Base-by-base conservation (phyloP, 2,888 invertebrate genomes). In the Pimpla rufipes region DNA sequence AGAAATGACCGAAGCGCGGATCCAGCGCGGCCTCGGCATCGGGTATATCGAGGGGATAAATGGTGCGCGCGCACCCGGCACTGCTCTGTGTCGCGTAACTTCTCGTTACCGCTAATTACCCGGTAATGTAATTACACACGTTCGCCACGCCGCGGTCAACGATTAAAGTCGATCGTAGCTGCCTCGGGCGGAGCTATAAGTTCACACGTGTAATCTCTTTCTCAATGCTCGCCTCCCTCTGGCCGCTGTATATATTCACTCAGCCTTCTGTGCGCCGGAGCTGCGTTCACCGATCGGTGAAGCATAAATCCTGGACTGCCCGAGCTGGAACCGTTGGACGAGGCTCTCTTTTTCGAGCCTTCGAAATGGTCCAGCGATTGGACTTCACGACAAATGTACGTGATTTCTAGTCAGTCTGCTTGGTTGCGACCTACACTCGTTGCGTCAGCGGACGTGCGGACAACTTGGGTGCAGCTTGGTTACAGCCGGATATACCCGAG, bases 101-200 rank as follows among this genome's bases (percentile, higher is more conserved):
- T 84, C 83, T 84, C 77, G 83, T 84, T 80, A 80, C 74, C 21
- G 74, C 74, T 80, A 80, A 84, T 84, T 84, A 84, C 83, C 47
- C 52, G 80, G 77, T 84, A 80, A 84, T 84, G 77, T 84, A 84
- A 84, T 84, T 84, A 84, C 77, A 80, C 21, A 74, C 55, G 67
- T 40, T 37, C 35, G 40, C 40, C 40, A 52, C 35, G 73, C 66
- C 67, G 71, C n/a, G 75, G 2, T 79, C 57, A 71, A 78, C 83
- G 80, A 84, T 84, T 80, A 80, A 84, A 84, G 64, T 64, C 79
- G 79, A 83, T 77, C 80, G 62, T 68, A 29, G 40, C 10, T 50
- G 77, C 80, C 76, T 57, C 57, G 57, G 80, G 83, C 23, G 11
- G 57, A 80, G 83, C 83, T 68, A 84, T 84, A 84, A 70, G 83